Evolutionary conservation across 1,140 invertebrate genomes (phyloP), one percentile per base, ranked within the genome.

Genomic region (Drosophila malerkotliana): DNA sequence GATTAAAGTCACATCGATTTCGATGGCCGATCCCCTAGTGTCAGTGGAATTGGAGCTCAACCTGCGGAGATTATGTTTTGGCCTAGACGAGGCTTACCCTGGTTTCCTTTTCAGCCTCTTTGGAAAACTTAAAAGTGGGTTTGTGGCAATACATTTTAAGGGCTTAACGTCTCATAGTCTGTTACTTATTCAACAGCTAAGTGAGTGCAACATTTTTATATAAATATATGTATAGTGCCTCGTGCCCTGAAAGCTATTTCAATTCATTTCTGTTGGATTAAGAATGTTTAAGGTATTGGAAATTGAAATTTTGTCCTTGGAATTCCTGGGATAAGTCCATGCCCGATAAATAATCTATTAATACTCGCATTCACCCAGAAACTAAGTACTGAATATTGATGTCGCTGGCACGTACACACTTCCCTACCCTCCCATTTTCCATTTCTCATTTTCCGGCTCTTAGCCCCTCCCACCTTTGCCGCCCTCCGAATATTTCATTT

Each of bases 371-470:
- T 14, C 30, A 9, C 48, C 34, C 14, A 30, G 37, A 66, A 53
- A 48, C 32, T 41, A 47, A 32, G n/a, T 55, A 21, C 21, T 28
- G 48, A 54, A 62, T 45, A 62, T 47, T 68, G 47, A 18, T 14
- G 14, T 14, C 4, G 9, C 10, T 15, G 47, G n/a, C 63, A 67
- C 63, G 63, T 15, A 39, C 63, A 59, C n/a, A 39, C 51, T 52
- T 10, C 21, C 37, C 60, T 37, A 37, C 28, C 34, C 30, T 45
- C 26, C 39, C 47, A 37, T 32, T 52, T 44, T 2, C 34, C 48
- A 47, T 48, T 68, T 41, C 51, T 6, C 0, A 66, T 67, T 67
- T 66, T 18, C 32, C 64, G 64, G 47, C 62, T 14, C 6, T 66
- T 45, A 26, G 28, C 60, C 34, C 10, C 34, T 37, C 34, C 64